Evolutionary conservation across 1,140 invertebrate genomes (phyloP).

Genomic region (Trichonephila clavata): DNA sequence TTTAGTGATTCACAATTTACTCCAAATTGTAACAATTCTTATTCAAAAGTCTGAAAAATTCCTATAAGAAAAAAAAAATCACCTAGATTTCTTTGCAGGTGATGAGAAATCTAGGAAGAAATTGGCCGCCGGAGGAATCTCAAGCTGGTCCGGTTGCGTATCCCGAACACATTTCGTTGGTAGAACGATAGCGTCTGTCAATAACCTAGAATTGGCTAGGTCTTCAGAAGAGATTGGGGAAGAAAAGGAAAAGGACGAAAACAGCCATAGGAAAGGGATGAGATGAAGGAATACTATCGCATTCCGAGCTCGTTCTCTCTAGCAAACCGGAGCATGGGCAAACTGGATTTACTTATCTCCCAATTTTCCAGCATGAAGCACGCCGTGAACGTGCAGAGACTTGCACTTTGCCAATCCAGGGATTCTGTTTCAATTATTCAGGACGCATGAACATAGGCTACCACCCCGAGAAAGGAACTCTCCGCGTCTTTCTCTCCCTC

Average conservation of each 20-base stretch:
- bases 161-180: conserved; percentile 34
- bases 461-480: background rate
- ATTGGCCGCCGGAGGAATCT: conserved; percentile 37
- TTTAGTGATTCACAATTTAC: too few relatives aligned
- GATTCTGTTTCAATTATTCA: conserved; percentile 77
- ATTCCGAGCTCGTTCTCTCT: conserved; percentile 66
- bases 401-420: conserved; percentile 70
- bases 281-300: conserved; percentile 60
- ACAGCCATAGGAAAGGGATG: conserved; percentile 50
- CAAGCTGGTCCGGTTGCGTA: background rate
- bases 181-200: conserved; percentile 48
- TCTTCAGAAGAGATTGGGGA: conserved; percentile 70
- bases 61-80: background rate
- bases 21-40: too few relatives aligned
- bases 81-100: background rate
- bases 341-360: conserved; percentile 76
- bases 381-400: conserved; percentile 67
- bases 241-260: conserved; percentile 55
- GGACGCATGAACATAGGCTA: conserved; percentile 61
- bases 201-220: conserved; percentile 63
- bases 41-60: background rate
- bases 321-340: conserved; percentile 66
- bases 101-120: conserved; percentile 38
- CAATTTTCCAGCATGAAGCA: conserved; percentile 69
- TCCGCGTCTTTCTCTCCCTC: background rate